Evolutionary conservation across 2,797 vertebrate genomes (phyloP).

Genomic region (Limosa lapponica): DNA sequence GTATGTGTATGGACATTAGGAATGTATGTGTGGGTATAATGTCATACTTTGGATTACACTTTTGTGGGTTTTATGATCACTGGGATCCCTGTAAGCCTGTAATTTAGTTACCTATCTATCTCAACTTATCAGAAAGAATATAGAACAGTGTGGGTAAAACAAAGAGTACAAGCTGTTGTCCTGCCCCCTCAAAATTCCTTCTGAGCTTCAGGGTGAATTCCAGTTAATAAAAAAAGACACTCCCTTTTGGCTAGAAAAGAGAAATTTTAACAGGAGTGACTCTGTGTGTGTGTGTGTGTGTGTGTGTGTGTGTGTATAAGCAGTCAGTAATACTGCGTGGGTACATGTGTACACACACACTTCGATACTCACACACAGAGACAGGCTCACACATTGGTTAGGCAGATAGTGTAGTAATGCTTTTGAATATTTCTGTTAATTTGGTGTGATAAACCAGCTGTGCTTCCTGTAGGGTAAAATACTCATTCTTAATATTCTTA

Average conservation of each 20-base stretch:
- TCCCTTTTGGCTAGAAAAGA: conserved; percentile 38
- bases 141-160: not conserved
- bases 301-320: not conserved
- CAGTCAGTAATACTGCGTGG: not conserved
- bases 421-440: not conserved
- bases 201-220: conserved; percentile 32
- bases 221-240: conserved; percentile 13
- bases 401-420: not conserved
- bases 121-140: not conserved
- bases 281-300: not conserved
- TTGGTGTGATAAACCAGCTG: not conserved
- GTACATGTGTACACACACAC: not conserved
- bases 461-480: not conserved
- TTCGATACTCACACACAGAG: not conserved
- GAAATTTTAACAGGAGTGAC: not conserved
- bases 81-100: not conserved
- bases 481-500: not conserved
- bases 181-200: conserved; percentile 34
- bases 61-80: not conserved
- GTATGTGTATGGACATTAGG: not conserved
- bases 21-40: not conserved
- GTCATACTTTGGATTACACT: not conserved
- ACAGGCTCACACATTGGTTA: not conserved
- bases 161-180: not conserved
- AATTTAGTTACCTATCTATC: not conserved